Base-by-base conservation (phyloP, 2,113 vertebrate species). In the Seriola quinqueradiata region DNA sequence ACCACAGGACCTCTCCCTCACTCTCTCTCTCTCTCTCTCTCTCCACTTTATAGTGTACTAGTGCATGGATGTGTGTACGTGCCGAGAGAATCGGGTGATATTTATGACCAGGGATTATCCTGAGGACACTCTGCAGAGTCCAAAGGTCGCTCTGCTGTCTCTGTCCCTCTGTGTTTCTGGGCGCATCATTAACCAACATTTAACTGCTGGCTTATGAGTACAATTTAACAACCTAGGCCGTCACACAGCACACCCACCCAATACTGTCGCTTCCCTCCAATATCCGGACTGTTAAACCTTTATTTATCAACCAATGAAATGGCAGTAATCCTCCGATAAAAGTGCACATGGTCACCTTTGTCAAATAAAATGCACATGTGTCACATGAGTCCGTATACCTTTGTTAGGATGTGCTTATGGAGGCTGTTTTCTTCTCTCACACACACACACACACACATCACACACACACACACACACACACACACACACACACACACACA, bases 21-120 rank as follows among this genome's bases (percentile, higher is more conserved):
- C 28, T 42, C 34, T 36, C 34, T 36, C 34, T 36, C 34, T 28
- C 68, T 83, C 57, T 70, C 28, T 42, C 34, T 36, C 34, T 36
- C 34, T 36, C 34, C 55, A 44, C 59, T 82, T 78, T 38, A 73
- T 77, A 70, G 64, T 72, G 74, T 78, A 69, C 59, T 44, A 54
- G 70, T 79, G 38, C 52, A 28, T 83, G 46, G 28, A 63, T 88
- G 82, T 87, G 89, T 85, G 83, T 92, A 86, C 85, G 82, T 93
- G 80, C 76, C 65, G 79, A 76, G 52, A 57, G 83, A 85, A 85
- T 58, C 42, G 85, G 91, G 79, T 70, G 84, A 91, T 94, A 89
- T 95, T 95, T 95, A 96, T 92, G 93, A 90, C 71, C 55, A 86
- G 83, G 89, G 90, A 95, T 95, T 93, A 94, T 93, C 84, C 92